phyloP scores from a whole-genome alignment of 2,113 vertebrate genomes.

The Cinclus cinclus region DNA sequence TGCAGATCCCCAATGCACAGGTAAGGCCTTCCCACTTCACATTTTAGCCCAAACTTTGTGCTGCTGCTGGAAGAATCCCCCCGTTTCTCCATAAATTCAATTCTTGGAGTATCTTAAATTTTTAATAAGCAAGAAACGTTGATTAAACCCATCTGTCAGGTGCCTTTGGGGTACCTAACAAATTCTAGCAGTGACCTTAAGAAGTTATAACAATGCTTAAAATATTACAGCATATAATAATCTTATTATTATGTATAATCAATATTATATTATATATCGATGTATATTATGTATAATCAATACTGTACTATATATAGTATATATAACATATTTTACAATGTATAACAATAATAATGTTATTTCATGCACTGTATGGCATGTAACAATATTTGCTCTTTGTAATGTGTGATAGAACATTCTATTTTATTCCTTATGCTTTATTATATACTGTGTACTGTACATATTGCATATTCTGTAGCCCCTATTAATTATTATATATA shows the following conservation, averaged over 20 bases:
- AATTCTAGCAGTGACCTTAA: not conserved
- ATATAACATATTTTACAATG: not conserved
- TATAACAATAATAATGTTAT: no score
- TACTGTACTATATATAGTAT: no score
- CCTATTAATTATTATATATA: not conserved
- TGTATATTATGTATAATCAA: no score
- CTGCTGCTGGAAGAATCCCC: not conserved
- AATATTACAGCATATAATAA: not conserved
- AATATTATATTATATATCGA: no score
- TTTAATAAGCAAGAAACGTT: not conserved
- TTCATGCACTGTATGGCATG: rapidly evolving
- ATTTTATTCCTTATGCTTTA: not conserved
- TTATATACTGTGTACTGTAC: not conserved
- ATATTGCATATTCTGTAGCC: not conserved
- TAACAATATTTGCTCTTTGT: not conserved
- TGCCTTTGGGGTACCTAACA: not conserved
- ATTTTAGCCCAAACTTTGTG: rapidly evolving
- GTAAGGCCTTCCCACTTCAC: slow-evolving; percentile 62
- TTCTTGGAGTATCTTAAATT: not conserved
- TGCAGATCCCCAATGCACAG: slow-evolving; percentile 97
- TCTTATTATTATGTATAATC: no score
- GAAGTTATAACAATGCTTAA: not conserved
- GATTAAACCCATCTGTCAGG: not conserved
- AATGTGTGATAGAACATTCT: not conserved
- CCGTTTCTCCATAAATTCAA: not conserved